These are phyloP conservation scores for Thunnus albacares DNA, from an alignment of 2,797 vertebrate species.

Conservation along the genomic window DNA sequence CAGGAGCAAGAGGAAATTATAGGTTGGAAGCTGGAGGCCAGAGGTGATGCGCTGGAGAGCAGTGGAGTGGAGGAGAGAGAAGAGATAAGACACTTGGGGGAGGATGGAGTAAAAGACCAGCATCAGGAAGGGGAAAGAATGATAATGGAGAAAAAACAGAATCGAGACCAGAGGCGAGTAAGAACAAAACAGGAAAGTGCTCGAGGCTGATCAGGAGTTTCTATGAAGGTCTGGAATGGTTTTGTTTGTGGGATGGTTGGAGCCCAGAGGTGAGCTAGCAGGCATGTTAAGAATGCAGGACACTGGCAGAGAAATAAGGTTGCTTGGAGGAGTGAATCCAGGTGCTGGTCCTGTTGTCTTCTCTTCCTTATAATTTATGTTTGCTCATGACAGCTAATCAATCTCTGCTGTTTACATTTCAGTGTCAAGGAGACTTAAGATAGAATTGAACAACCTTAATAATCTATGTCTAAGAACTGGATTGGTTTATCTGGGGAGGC, in stretches of 20 bases:
- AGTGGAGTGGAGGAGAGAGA: conserved; percentile 26
- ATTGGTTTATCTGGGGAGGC: conserved; percentile 6
- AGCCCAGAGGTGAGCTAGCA: conserved; percentile 68
- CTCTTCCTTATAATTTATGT: conserved; percentile 38
- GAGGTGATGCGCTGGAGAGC: conserved; percentile 51
- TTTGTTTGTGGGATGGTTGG: conserved; percentile 41
- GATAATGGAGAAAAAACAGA: conserved; percentile 65
- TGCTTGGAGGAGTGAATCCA: conserved; percentile 22
- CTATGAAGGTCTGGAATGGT: conserved; percentile 45
- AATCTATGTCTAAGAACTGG: conserved; percentile 41
- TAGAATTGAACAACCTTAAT: conserved; percentile 36
- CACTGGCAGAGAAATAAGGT: conserved; percentile 31
- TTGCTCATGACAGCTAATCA: conserved; percentile 65
- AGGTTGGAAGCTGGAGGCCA: conserved; percentile 62
- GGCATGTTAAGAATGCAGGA: conserved; percentile 62
- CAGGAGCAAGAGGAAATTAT: conserved; percentile 64
- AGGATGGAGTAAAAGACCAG: conserved; percentile 41
- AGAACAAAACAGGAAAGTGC: conserved; percentile 61
- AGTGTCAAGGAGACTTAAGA: conserved; percentile 32
- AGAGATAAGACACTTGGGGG: conserved; percentile 60
- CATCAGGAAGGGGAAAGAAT: conserved; percentile 29
- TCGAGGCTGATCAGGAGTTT: conserved; percentile 65
- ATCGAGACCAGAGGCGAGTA: conserved; percentile 53
- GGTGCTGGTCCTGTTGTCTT: conserved; percentile 25
- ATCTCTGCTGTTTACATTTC: conserved; percentile 55